phyloP scores from a whole-genome alignment of 2,888 invertebrate genomes.

The Ophion ellenae region DNA sequence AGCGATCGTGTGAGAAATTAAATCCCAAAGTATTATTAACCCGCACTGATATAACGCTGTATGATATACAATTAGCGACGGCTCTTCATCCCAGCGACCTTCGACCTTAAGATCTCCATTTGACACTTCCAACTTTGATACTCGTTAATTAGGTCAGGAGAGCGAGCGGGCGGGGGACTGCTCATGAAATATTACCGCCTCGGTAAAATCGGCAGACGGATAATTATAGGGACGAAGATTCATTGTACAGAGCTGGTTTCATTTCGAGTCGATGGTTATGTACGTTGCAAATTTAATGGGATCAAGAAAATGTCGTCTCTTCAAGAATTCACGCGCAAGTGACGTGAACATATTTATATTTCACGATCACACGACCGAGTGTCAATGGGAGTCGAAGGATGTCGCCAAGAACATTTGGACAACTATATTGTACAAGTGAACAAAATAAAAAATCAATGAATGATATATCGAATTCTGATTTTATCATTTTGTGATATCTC shows the following conservation, averaged over 20 bases:
- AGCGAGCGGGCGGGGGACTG: not conserved
- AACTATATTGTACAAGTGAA: not conserved
- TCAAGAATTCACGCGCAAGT: not conserved
- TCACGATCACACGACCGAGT: not conserved
- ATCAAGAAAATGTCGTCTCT: constrained; percentile 1
- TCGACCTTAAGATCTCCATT: constrained; percentile 43
- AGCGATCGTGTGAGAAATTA: not conserved
- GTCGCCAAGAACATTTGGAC: not conserved
- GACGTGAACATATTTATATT: not conserved
- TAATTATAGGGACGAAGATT: constrained; percentile 9
- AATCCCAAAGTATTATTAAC: not conserved
- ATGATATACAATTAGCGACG: constrained; percentile 31
- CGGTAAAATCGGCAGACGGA: constrained; percentile 13
- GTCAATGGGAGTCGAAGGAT: not conserved
- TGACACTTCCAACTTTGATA: constrained; percentile 46
- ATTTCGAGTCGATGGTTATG: constrained; percentile 5
- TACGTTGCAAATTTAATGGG: not conserved
- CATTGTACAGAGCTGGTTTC: not conserved
- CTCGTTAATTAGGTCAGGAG: constrained; percentile 47
- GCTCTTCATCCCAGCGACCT: constrained; percentile 25
- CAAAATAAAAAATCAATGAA: not conserved
- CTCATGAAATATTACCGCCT: constrained; percentile 30
- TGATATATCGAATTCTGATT: not conserved
- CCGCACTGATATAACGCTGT: not conserved
- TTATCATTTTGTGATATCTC: not conserved